Base-by-base conservation (phyloP, 2,797 vertebrate genomes). In the Melopsittacus undulatus region DNA sequence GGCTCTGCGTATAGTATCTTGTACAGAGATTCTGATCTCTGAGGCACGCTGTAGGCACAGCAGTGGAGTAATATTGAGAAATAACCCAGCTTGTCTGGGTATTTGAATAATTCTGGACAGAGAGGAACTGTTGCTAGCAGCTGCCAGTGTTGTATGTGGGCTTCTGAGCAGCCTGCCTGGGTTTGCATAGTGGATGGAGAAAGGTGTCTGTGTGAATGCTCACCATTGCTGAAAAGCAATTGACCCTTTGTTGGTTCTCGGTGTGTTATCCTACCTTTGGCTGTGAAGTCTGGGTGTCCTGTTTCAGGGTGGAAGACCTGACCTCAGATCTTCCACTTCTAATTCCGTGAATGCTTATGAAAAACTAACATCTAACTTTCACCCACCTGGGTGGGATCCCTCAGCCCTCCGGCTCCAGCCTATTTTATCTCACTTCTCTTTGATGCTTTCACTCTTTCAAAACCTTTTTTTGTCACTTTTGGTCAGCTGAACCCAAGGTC, bases 211-310 rank as follows among this genome's bases (percentile, higher is more conserved):
- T 32, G 30, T 16, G 40, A 43, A 16, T 8, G 38, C 32, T 67
- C n/a, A 14, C 16, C 22, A 3, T 7, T 57, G 48, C 62, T 59
- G 78, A 56, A 51, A 74, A n/a, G 38, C 19, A 30, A 0, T 5
- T 54, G 18, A 17, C n/a, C 29, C 27, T n/a, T 7, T 14, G 36
- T 26, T 30, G 66, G 20, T 21, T 27, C 48, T 46, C 14, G 22
- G 13, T 64, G 43, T 42, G 30, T 63, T 68, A 13, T 13, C 18
- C 24, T 14, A 2, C 0, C 0, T 30, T 40, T 45, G 54, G 26
- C 17, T 74, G 43, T 46, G 45, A 69, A 45, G 62, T 29, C 26
- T 26, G 30, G 13, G 26, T 59, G 57, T 70, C 64, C 57, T 80
- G 13, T 36, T 10, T 46, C 38, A 54, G 27, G 16, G 5, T 18